Evolutionary conservation across 1,140 invertebrate genomes (phyloP), one percentile per base, ranked within the genome.

Genomic region (Dendrolimus kikuchii): DNA sequence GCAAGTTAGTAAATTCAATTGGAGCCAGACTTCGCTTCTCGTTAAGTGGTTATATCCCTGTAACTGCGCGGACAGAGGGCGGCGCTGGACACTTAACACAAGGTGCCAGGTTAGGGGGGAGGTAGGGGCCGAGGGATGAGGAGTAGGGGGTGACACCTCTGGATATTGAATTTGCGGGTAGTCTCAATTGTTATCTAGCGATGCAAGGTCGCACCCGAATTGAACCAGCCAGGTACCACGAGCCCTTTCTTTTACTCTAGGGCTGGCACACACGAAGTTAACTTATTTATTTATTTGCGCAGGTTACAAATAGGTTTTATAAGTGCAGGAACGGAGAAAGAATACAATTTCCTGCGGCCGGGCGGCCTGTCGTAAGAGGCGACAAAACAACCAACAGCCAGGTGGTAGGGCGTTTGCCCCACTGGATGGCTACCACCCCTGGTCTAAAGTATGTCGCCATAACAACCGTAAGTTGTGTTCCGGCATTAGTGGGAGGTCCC

Each of bases 21-120:
- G 64, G 56, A 71, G 71, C 74, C 74, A 77, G 79, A 81, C 74
- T 83, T 76, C 68, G 66, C 63, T 74, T 70, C 66, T 66, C 74
- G 81, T 80, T 85, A 82, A 85, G 81, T 85, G 81, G 78, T 85
- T 77, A 80, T 85, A 81, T 82, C 73, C 77, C 76, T 71, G 60
- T 60, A 71, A 70, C 66, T 62, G 59, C 54, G 65, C 69, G 66
- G 69, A 67, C 71, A 63, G 65, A 50, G 71, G 66, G 57, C 49
- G 62, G 66, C 47, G 67, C 60, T 72, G 76, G 70, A 71, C 71
- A 68, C 69, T 76, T 73, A 72, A 75, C 72, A 72, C 72, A 70
- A 76, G 70, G 67, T 68, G 72, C 56, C 56, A 66, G 62, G 60
- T 55, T 23, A 40, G 48, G 52, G 62, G 44, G 9, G 57, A 51